Evolutionary conservation across 1,140 invertebrate genomes (phyloP), one percentile per base, ranked within the genome.

Genomic region (Drosophila littoralis): DNA sequence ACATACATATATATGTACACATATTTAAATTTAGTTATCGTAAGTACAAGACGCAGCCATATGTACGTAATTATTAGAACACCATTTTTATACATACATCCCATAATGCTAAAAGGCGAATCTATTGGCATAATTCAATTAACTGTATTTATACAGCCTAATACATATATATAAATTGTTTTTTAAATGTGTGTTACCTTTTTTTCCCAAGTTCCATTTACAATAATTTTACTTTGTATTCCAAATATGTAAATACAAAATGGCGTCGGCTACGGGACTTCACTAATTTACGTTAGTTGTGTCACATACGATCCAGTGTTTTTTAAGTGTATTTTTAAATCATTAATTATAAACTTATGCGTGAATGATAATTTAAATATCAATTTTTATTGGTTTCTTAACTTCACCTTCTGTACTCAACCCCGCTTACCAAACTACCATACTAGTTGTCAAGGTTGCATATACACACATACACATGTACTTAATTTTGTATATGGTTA

Each of bases 181-280:
- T 13, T 61, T 55, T 15, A 52, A 40, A 70, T 7, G 55, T 68
- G 40, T 54, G 57, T 77, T 84, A 84, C 81, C 81, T 84, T 55
- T 84, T 84, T 79, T 84, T 84, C 33, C 81, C 81, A 74, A 84
- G 77, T 84, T 84, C 81, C 81, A 84, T 84, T 71, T 84, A 84
- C 74, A 79, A 73, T 60, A 67, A 57, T 46, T 74, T 64, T 67
- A 74, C 70, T 84, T 48, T 13, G 48, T 63, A 59, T 63, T 72
- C 59, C 42, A 68, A 48, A 70, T 63, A 63, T 68, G 32, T 67
- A 64, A 70, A 57, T 70, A 81, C 80, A 82, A 84, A 80, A 84
- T 84, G 81, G 81, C 81, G 81, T 74, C 73, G 60, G 43, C 42
- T 54, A 83, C 52, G 46, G 64, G 52, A 71, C 60, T 72, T 50